Conservation (phyloP, 2,888 invertebrate species). For the Agonum fuliginosum region DNA sequence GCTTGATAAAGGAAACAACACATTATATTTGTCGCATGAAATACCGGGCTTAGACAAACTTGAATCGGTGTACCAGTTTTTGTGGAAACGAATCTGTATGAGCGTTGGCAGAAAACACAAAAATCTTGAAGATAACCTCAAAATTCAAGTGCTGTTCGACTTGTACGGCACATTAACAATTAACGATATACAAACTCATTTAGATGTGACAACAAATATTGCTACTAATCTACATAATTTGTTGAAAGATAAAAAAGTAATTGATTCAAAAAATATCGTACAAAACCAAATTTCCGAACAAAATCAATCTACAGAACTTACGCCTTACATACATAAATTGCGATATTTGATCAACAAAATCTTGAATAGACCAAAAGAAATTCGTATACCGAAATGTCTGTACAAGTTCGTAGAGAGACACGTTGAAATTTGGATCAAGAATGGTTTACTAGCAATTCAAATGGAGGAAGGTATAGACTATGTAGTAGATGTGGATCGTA, state of each 20-base stretch:
- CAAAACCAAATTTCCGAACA: conserved; percentile 49
- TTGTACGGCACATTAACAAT: conserved; percentile 62
- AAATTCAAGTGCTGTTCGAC: conserved; percentile 62
- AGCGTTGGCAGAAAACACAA: conserved; percentile 43
- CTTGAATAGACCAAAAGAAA: conserved; percentile 61
- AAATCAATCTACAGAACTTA: too few species aligned
- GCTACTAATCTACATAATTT: conserved; percentile 61
- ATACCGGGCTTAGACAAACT: conserved; percentile 69
- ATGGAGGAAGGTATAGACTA: conserved; percentile 66
- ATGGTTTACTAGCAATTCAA: conserved; percentile 66
- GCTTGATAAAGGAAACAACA: conserved; percentile 70
- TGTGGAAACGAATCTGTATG: conserved; percentile 66
- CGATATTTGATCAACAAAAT: conserved; percentile 62
- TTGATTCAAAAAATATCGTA: conserved; percentile 55
- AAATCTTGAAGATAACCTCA: conserved; percentile 61
- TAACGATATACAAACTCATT: conserved; percentile 62
- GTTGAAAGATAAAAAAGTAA: conserved; percentile 57
- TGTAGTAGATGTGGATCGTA: conserved; percentile 66
- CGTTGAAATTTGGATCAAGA: conserved; percentile 65
- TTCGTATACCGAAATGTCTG: conserved; percentile 64
- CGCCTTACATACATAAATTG: conserved; percentile 60
- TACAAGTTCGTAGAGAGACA: conserved; percentile 65
- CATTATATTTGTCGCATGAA: conserved; percentile 69
- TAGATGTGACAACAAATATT: conserved; percentile 60
- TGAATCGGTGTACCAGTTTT: conserved; percentile 67